Base-by-base conservation (phyloP, 35 echinoderm and acorn worm genomes). In the Lytechinus variegatus region DNA sequence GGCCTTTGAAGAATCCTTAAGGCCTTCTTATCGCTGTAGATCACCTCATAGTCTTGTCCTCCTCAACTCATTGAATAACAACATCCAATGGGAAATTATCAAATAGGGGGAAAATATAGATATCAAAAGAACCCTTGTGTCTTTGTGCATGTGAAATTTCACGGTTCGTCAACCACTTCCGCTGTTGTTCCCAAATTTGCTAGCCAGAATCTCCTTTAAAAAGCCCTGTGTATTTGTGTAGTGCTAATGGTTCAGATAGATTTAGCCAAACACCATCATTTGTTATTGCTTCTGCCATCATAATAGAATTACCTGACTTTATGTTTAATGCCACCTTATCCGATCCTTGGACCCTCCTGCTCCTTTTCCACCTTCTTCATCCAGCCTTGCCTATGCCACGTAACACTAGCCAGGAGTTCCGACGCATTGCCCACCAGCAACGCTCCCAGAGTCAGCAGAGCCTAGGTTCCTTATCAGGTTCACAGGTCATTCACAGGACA, bases 321-420 rank as follows among this genome's bases (percentile, higher is more conserved):
- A 12, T 54, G 52, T 90, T 51, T 52, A 14, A 28, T 29, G 21
- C 4, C 28, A 52, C 29, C 9, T 21, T 90, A 90, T 44, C 88
- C 28, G 6, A 13, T 71, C 61, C 61, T 71, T 79, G 66, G 66
- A 7, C 16, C 66, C 14, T 24, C 66, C 66, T 79, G 66, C 66
- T 79, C 66, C 19, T 79, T 24, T 79, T 79, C 66, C 66, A 19
- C 66, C 16, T 79, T 19, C 66, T n/a, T 24, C 66, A 24, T 24
- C 27, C 9, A 90, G 88, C 88, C 88, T 14, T 54, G 29, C 29
- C 88, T 54, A 93, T 93, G 13, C 92, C 92, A 54, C 92, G 54
- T 54, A 54, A 54, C 52, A 53, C 92, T 13, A 93, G 92, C 92
- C 92, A 93, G 28, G 92, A 93, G 92, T 93, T 93, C 53, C 52